Base-by-base conservation (phyloP, 2,797 vertebrate species). In the Coranthus polyacanthus region DNA sequence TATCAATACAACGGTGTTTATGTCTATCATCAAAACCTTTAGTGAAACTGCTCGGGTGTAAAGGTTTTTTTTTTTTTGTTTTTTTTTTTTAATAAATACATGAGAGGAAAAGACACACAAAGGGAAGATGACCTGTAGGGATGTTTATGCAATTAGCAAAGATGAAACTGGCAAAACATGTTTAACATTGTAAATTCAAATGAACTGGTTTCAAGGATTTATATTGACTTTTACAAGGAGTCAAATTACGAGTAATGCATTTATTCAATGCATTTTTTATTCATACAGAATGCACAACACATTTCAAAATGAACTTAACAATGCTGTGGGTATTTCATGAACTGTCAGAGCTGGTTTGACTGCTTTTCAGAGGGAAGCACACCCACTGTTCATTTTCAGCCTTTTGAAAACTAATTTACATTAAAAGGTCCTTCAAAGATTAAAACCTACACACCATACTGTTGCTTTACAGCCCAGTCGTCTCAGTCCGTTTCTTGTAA, bases 381-480 rank as follows among this genome's bases (percentile, higher is more conserved):
- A 67, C 49, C 43, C 10, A 15, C 52, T 50, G 56, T 51, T 46
- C 4, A 12, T 58, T 54, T 26, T 34, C 37, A 56, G 53, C n/a
- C 1, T 21, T 46, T 43, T 72, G 41, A 59, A 49, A 67, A 70
- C 63, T 29, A 63, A 73, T 67, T 70, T 59, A 41, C 52, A 36
- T 4, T 52, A 43, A 73, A 61, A 15, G 24, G 34, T 47, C 76
- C 64, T 79, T 69, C 50, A 72, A 78, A 79, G 64, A 79, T 72
- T 47, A 50, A 47, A n/a, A 12, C 22, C 45, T 69, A 52, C 29
- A 62, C 11, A 32, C 8, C 16, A 3, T 10, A 16, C 56, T n/a
- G 46, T n/a, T 60, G 36, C 60, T 56, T 6, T 41, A 50, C 53
- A 38, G 53, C 26, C 17, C 50, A 78, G 63, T 46, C 56, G 52